These are phyloP conservation scores for Hylaea fasciaria DNA, from an alignment of 2,888 invertebrate genomes.

Conservation along the genomic window DNA sequence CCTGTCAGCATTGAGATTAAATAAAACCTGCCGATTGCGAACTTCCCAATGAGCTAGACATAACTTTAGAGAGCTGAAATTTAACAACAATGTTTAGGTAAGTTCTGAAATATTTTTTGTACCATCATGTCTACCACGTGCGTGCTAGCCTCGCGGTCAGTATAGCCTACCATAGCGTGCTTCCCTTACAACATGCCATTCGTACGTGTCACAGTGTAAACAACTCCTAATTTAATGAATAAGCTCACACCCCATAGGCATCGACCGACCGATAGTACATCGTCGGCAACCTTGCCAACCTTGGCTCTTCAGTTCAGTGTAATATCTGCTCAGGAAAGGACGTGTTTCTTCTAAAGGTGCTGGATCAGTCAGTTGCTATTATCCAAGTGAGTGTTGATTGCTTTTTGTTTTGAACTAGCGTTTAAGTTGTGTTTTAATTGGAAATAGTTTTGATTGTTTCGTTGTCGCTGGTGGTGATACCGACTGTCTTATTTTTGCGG, in stretches of 20 bases:
- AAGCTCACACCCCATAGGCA: slow-evolving; percentile 7
- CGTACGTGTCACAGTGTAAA: slow-evolving; percentile 6
- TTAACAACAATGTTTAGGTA: too few species aligned
- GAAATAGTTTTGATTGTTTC: not conserved
- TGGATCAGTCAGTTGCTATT: too few species aligned
- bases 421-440: not conserved
- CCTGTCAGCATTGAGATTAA: too few species aligned
- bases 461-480: not conserved
- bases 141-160: too few species aligned
- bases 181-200: not conserved
- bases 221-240: slow-evolving; percentile 2
- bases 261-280: slow-evolving; percentile 1
- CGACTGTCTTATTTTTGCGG: not conserved
- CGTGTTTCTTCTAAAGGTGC: not conserved
- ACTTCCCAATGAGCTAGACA: too few species aligned
- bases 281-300: too few species aligned
- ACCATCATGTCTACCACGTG: too few species aligned
- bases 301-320: slow-evolving; percentile 56
- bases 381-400: not conserved
- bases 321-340: slow-evolving; percentile 1
- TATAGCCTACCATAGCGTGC: slow-evolving; percentile 3
- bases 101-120: too few species aligned
- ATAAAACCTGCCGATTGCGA: too few species aligned
- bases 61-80: too few species aligned
- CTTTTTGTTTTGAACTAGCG: not conserved